Percentiles rank a stretch among this genome's conserved stretches.
These are phyloP conservation scores for Himalopsyche anomala DNA, from an alignment of 2,888 invertebrate species.

Conservation along the genomic window DNA sequence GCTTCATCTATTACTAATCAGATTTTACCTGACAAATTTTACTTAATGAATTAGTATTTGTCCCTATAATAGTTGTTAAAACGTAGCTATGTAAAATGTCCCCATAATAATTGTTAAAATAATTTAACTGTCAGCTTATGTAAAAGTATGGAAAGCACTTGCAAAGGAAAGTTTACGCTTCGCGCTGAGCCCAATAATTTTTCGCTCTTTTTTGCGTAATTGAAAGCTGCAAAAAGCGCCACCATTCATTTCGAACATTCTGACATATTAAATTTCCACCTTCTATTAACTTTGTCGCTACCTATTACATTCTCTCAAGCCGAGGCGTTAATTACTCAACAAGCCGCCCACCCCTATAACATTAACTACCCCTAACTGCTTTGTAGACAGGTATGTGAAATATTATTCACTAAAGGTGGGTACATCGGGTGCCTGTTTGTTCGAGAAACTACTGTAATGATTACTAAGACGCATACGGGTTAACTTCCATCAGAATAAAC, in stretches of 20 bases:
- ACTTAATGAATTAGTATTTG: no score
- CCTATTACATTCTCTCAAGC: slow-evolving; percentile 53
- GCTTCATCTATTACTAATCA: no score
- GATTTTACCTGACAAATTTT: no score
- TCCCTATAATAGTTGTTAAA: background rate
- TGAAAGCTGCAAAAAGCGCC: slow-evolving; percentile 19
- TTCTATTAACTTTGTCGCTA: slow-evolving; percentile 52
- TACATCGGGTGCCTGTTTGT: slow-evolving; percentile 19
- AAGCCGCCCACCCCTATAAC: slow-evolving; percentile 42
- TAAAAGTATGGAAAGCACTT: background rate
- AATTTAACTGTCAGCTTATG: background rate
- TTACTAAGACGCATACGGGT: slow-evolving; percentile 34
- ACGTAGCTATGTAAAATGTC: background rate
- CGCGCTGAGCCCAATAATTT: background rate
- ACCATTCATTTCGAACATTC: slow-evolving; percentile 38
- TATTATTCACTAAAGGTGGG: slow-evolving; percentile 50
- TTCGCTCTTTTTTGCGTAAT: slow-evolving; percentile 21
- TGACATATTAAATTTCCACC: slow-evolving; percentile 53
- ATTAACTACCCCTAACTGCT: slow-evolving; percentile 49
- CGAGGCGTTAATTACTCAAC: slow-evolving; percentile 51
- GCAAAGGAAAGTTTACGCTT: background rate
- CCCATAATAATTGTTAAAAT: background rate
- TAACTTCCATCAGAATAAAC: background rate
- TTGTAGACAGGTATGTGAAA: slow-evolving; percentile 48
- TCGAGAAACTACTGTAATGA: slow-evolving; percentile 27